Percentiles rank a stretch among this genome's conserved stretches.
These are phyloP conservation scores for Pyralis farinalis DNA, from an alignment of 2,888 invertebrate genomes.

Conservation along the genomic window DNA sequence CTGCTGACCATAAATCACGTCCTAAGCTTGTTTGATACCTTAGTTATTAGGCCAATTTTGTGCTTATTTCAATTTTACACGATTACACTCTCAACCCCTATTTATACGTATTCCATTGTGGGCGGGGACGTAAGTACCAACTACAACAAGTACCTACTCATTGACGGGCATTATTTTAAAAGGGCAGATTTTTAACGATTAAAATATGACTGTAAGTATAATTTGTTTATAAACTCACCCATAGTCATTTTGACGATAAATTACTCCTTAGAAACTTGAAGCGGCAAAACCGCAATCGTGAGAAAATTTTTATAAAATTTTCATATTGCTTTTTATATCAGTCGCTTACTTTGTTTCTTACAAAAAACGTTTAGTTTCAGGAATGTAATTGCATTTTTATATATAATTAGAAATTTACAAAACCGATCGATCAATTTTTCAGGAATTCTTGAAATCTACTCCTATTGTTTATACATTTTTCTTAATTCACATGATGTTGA, in stretches of 20 bases:
- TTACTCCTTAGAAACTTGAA: conserved; percentile 7
- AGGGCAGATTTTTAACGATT: too few species aligned
- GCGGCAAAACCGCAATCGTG: not conserved
- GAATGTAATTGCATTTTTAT: not conserved
- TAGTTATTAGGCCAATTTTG: too few species aligned
- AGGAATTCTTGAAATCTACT: conserved; percentile 12
- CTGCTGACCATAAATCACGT: too few species aligned
- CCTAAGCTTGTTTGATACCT: too few species aligned
- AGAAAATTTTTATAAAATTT: conserved; percentile 58
- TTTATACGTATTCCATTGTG: too few species aligned
- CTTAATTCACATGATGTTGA: conserved; percentile 19
- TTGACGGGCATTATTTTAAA: too few species aligned
- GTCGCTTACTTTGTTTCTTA: conserved; percentile 1
- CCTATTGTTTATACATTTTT: conserved; percentile 12
- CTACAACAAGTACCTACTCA: too few species aligned
- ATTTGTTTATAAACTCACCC: conserved; percentile 58
- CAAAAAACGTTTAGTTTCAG: not conserved
- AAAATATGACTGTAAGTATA: too few species aligned
- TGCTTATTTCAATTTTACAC: too few species aligned
- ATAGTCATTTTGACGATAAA: conserved; percentile 46
- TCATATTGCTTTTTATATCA: conserved; percentile 34
- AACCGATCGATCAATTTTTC: conserved; percentile 35
- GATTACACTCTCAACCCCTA: too few species aligned
- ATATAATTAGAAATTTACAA: conserved; percentile 14
- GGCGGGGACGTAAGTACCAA: too few species aligned